phyloP scores from a whole-genome alignment of 2,888 invertebrate genomes.

The Drosophila meridionalis region DNA sequence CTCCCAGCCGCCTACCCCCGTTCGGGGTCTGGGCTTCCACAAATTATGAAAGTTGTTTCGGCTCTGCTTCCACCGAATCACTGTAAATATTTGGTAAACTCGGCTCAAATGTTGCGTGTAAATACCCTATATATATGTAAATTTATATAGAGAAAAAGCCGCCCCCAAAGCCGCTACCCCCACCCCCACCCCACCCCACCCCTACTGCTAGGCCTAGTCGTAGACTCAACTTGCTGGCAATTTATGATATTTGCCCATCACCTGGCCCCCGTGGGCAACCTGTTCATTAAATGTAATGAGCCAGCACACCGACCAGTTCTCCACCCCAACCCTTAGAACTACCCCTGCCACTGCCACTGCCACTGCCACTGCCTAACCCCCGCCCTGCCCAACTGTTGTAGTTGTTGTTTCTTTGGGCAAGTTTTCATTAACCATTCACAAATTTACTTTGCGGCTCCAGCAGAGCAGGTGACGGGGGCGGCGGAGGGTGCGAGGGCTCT shows the following conservation, averaged over 20 bases:
- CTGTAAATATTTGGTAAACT: conserved; percentile 78
- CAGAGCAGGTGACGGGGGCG: not conserved
- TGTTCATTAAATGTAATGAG: conserved; percentile 78
- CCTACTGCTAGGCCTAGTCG: not conserved
- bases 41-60: conserved; percentile 46
- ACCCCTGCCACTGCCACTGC: conserved; percentile 3
- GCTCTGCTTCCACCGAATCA: conserved; percentile 54
- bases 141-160: conserved; percentile 61
- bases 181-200: not conserved
- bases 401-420: conserved; percentile 36
- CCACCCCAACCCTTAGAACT: conserved; percentile 1
- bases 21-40: conserved; percentile 6
- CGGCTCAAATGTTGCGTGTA: conserved; percentile 78
- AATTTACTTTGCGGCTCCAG: conserved; percentile 76
- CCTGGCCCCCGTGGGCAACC: conserved; percentile 47
- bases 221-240: conserved; percentile 38
- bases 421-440: conserved; percentile 83
- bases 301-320: conserved; percentile 49
- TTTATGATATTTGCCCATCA: conserved; percentile 77
- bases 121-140: conserved; percentile 78
- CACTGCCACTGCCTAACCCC: conserved; percentile 7
- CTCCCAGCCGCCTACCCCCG: not conserved
- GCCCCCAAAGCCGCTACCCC: conserved; percentile 5
- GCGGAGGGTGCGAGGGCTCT: not conserved
- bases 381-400: conserved; percentile 7